phyloP scores from a whole-genome alignment of 2,888 invertebrate species.

The Formica aserva region DNA sequence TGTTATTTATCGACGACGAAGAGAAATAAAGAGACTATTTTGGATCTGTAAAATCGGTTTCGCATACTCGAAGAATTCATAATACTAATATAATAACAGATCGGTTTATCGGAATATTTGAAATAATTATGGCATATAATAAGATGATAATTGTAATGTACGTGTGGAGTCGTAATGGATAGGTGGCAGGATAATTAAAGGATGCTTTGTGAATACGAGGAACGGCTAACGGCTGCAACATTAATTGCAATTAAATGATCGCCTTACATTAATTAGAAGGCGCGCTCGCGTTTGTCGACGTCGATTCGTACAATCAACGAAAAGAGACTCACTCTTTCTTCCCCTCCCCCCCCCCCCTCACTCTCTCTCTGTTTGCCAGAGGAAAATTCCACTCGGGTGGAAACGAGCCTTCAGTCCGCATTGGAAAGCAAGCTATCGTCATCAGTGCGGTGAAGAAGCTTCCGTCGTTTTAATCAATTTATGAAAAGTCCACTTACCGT shows the following conservation, averaged over 20 bases:
- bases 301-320: conserved; percentile 70
- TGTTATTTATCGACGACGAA: background rate
- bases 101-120: background rate
- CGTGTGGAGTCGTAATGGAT: conserved; percentile 36
- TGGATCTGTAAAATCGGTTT: background rate
- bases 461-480: conserved; percentile 32
- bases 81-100: background rate
- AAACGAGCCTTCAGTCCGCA: conserved; percentile 18
- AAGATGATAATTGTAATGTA: background rate
- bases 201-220: conserved; percentile 66
- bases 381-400: conserved; percentile 20
- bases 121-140: background rate
- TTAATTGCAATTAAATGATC: conserved; percentile 76
- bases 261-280: conserved; percentile 74
- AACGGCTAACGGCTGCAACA: conserved; percentile 53
- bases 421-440: conserved; percentile 37
- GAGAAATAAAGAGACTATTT: background rate
- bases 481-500: conserved; percentile 13
- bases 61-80: background rate
- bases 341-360: too few species aligned
- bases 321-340: conserved; percentile 14
- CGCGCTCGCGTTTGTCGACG: conserved; percentile 40
- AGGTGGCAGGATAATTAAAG: conserved; percentile 67
- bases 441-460: conserved; percentile 5
- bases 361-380: background rate